These are phyloP conservation scores for Gryllus longicercus DNA, from an alignment of 2,888 invertebrate genomes.

Conservation along the genomic window DNA sequence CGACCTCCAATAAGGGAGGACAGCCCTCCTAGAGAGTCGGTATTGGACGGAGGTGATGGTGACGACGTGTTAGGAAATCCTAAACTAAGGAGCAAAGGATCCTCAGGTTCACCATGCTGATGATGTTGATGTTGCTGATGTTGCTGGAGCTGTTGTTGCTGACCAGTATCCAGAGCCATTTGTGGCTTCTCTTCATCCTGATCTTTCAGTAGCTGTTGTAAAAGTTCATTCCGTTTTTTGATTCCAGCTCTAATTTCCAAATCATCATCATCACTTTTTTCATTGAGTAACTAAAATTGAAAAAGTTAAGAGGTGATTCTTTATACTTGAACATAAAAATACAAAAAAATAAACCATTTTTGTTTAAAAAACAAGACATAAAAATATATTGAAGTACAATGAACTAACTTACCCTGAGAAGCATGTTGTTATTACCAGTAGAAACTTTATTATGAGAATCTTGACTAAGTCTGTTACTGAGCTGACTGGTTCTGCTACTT, in stretches of 20 bases:
- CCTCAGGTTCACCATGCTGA: constrained; percentile 49
- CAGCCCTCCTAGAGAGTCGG: constrained; percentile 41
- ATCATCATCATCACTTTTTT: constrained; percentile 62
- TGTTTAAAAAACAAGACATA: neutral
- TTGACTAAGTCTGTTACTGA: neutral
- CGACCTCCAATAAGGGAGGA: constrained; percentile 45
- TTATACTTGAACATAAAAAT: neutral
- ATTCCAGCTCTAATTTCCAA: constrained; percentile 48
- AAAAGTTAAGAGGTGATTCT: constrained; percentile 11
- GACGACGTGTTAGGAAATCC: constrained; percentile 54
- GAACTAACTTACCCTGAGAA: constrained; percentile 57
- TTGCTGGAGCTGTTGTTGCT: constrained; percentile 27
- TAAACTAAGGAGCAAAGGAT: constrained; percentile 54
- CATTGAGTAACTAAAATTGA: constrained; percentile 67
- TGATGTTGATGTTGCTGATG: constrained; percentile 36
- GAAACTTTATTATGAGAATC: constrained; percentile 34
- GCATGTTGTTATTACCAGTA: constrained; percentile 56
- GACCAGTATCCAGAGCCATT: constrained; percentile 33
- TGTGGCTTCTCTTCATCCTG: constrained; percentile 34
- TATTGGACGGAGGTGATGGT: constrained; percentile 53
- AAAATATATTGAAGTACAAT: constrained; percentile 25
- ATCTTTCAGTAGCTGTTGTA: constrained; percentile 57
- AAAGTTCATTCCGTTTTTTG: constrained; percentile 60
- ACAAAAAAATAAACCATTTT: neutral
- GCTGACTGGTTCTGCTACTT: constrained; percentile 22